phyloP scores from a whole-genome alignment of 2,888 invertebrate genomes.

The Euzetes globulus region DNA sequence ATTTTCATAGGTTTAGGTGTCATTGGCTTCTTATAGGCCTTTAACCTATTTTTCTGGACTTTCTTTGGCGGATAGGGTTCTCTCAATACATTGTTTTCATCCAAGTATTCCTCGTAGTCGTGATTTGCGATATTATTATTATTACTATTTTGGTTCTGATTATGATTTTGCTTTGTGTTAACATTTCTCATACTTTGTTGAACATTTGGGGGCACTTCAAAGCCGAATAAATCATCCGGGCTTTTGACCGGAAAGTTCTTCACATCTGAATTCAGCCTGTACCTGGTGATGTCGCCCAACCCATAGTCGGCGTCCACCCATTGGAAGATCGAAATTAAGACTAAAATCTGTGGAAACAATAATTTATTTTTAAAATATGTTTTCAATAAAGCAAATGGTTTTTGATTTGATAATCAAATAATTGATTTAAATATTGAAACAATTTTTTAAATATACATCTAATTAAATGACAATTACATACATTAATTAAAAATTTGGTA shows the following conservation, averaged over 20 bases:
- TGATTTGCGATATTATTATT: background rate
- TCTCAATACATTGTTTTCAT: background rate
- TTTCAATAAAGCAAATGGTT: background rate
- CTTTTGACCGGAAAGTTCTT: constrained; percentile 6
- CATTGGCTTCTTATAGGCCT: background rate
- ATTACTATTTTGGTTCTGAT: background rate
- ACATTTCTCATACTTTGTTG: no score
- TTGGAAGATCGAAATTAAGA: background rate
- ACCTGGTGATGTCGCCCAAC: background rate
- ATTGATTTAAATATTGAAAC: background rate
- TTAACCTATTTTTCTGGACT: background rate
- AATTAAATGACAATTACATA: background rate
- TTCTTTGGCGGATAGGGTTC: background rate
- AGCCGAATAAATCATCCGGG: constrained; percentile 20
- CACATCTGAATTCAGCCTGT: background rate
- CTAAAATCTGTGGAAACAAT: background rate
- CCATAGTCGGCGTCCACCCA: background rate
- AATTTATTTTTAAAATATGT: background rate
- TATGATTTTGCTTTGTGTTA: no score
- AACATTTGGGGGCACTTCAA: background rate
- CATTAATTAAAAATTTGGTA: background rate
- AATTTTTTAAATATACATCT: background rate
- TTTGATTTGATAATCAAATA: background rate
- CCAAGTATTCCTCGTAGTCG: background rate
- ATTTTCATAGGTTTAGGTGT: background rate